A percentile compares a stretch with the other conserved stretches of the same genome.
These are phyloP conservation scores for Ginglymostoma cirratum DNA, from an alignment of 2,113 vertebrate species.

Conservation along the genomic window DNA sequence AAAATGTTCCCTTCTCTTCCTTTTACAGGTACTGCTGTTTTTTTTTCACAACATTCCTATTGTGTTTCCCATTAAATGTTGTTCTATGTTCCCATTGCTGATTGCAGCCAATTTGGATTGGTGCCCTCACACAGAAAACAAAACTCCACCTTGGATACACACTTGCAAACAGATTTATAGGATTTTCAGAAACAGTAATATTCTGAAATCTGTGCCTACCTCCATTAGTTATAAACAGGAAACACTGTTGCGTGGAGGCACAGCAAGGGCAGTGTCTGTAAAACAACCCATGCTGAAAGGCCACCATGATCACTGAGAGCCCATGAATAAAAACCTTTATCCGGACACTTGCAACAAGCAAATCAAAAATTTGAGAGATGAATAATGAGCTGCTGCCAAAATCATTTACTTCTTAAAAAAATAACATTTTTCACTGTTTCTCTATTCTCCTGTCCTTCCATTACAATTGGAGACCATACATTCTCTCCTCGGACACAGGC, in stretches of 20 bases:
- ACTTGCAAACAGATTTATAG: not conserved
- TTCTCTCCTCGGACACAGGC: not conserved
- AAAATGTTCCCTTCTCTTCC: not conserved
- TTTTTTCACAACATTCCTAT: not conserved
- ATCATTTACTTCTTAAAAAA: not conserved
- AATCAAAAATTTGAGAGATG: constrained; percentile 7
- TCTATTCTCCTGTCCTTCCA: not conserved
- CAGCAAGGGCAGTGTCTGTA: not conserved
- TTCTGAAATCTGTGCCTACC: not conserved
- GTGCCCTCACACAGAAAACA: not conserved
- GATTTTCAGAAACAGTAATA: not conserved
- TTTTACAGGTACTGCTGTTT: not conserved
- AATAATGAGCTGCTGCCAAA: not conserved
- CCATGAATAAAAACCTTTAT: not conserved
- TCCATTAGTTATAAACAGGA: not conserved
- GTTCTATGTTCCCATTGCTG: not conserved
- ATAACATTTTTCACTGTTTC: not conserved
- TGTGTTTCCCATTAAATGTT: not conserved
- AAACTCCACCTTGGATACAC: not conserved
- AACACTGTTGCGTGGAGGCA: not conserved
- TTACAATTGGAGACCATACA: not conserved
- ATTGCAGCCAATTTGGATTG: not conserved
- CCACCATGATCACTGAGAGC: not conserved
- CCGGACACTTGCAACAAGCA: not conserved
- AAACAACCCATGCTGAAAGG: not conserved